Conservation (phyloP, 2,797 vertebrate genomes). For the Urophycis tenuis region DNA sequence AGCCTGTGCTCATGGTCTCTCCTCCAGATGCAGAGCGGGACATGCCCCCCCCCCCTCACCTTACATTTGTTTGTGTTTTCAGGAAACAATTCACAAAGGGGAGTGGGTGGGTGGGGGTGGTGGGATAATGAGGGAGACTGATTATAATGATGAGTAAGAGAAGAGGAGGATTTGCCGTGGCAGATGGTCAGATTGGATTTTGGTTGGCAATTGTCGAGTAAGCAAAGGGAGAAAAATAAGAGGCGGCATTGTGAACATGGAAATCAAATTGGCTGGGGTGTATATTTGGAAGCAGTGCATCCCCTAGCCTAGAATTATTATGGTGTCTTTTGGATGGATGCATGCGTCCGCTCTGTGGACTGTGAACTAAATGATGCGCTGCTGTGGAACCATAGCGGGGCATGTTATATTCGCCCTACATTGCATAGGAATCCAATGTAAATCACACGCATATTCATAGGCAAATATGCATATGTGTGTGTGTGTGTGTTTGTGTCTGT, state of each 20-base stretch:
- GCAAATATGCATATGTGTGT: background rate
- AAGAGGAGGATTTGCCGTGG: slow-evolving; percentile 24
- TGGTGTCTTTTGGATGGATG: background rate
- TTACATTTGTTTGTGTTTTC: background rate
- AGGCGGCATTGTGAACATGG: slow-evolving; percentile 5
- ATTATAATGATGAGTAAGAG: slow-evolving; percentile 27
- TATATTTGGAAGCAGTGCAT: background rate
- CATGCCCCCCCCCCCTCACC: background rate
- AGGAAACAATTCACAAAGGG: background rate
- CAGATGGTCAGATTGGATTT: slow-evolving; percentile 34
- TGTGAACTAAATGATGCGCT: background rate
- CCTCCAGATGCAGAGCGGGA: background rate
- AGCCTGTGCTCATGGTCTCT: background rate
- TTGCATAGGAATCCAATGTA: background rate
- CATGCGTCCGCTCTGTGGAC: background rate
- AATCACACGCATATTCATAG: background rate
- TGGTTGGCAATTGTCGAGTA: slow-evolving; percentile 36
- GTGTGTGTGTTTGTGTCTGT: background rate
- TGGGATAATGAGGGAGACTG: background rate
- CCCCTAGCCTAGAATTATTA: background rate
- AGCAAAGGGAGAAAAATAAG: slow-evolving; percentile 12
- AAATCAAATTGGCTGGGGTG: slow-evolving; percentile 13
- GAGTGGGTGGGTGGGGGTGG: background rate
- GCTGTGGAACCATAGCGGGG: background rate
- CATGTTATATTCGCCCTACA: background rate